Conservation (phyloP, 2,113 vertebrate species). For the Ornithorhynchus anatinus region DNA sequence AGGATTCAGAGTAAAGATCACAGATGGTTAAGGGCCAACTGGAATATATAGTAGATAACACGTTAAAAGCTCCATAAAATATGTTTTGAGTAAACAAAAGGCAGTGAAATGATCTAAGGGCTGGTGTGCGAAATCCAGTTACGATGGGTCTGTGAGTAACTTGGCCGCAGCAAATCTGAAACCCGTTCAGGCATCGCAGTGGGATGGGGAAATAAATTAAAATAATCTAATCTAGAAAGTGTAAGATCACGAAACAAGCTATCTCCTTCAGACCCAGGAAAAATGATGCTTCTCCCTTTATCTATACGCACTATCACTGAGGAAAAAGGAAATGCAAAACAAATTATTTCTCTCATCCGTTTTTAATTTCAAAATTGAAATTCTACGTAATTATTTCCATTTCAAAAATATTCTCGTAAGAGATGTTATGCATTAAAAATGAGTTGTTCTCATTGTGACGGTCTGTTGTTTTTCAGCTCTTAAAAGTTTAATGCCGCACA, state of each 20-base stretch:
- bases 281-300: neutral
- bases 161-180: too few species aligned
- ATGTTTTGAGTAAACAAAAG: too few species aligned
- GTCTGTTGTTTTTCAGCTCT: conserved; percentile 30
- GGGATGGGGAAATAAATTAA: neutral
- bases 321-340: neutral
- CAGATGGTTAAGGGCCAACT: too few species aligned
- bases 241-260: neutral
- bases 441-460: conserved; percentile 7
- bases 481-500: conserved; percentile 17
- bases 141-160: too few species aligned
- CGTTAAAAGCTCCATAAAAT: too few species aligned
- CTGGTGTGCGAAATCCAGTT: too few species aligned
- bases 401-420: conserved; percentile 25
- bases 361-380: conserved; percentile 29
- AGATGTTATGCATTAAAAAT: neutral
- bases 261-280: neutral
- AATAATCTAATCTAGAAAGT: conserved; percentile 1
- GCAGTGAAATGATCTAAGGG: too few species aligned
- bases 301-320: neutral
- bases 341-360: neutral
- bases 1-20: too few species aligned
- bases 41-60: too few species aligned
- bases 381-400: neutral
- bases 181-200: too few species aligned